Evolutionary conservation across 1,140 invertebrate genomes (phyloP), one percentile per base, ranked within the genome.

Genomic region (Ceratina australensis): DNA sequence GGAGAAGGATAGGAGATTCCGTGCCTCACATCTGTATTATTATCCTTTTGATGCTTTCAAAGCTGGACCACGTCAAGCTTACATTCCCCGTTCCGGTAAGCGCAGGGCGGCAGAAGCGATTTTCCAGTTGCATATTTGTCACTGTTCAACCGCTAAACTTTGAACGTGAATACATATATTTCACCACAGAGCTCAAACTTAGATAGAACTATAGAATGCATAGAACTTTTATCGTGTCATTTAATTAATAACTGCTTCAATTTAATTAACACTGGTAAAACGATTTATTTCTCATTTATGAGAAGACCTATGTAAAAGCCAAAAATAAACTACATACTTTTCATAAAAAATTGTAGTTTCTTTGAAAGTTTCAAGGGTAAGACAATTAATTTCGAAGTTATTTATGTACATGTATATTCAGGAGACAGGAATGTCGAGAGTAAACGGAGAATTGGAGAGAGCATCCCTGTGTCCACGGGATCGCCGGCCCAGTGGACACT

Each of bases 1-100:
- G 63, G 57, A 47, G 22, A 15, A 57, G 42, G 42, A 54, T 54
- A 68, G 61, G 24, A 72, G n/a, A 67, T 64, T 67, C 50, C 67
- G 69, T 75, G 79, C 80, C 76, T 81, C 76, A 75, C 77, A 64
- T 85, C 84, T 74, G 79, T 81, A 83, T 84, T 79, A 80, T 86
- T 83, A 84, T 88, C 88, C 87, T 87, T 87, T 88, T 89, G 87
- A 89, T 89, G 87, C 88, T 64, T 80, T 79, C 82, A 87, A 88
- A 88, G 87, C 85, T 72, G 81, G 65, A 85, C 80, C 72, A 80
- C 63, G 72, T 65, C 54, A 26, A 80, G 88, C 88, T 89, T 88
- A 87, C 52, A 72, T 72, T 82, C 71, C 82, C 77, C 71, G 50
- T 52, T 80, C 50, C 49, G 28, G 73, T 81, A 81, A 85, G 52